Evolutionary conservation across 2,888 invertebrate species (phyloP).

Genomic region (Liodrosophila aerea): DNA sequence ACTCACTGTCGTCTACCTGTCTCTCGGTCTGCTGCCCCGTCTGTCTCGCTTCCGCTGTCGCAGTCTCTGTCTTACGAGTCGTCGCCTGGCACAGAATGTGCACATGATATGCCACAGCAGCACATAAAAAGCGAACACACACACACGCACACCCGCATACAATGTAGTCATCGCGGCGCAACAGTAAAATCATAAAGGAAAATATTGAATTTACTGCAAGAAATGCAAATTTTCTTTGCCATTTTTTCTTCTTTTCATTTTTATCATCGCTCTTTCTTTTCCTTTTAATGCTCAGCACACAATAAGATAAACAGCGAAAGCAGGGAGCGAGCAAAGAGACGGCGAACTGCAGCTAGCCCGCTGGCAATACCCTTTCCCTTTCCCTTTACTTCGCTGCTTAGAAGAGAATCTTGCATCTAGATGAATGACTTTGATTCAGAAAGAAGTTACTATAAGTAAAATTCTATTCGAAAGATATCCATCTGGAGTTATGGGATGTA

Average conservation of each 20-base stretch:
- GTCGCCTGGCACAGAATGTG: constrained; percentile 45
- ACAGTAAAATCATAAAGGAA: constrained; percentile 66
- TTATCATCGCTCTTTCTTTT: constrained; percentile 2
- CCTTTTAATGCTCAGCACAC: background rate
- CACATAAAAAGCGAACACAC: constrained; percentile 32
- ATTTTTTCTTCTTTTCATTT: constrained; percentile 11
- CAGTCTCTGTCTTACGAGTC: constrained; percentile 37
- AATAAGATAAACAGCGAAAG: no score
- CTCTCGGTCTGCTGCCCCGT: constrained; percentile 5
- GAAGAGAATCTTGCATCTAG: no score
- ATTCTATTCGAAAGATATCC: no score
- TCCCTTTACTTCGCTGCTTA: no score
- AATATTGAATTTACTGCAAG: constrained; percentile 75
- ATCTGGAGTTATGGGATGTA: no score
- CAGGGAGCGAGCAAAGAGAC: no score
- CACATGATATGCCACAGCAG: constrained; percentile 55
- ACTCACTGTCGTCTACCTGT: no score
- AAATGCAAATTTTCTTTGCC: constrained; percentile 67
- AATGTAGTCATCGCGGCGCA: constrained; percentile 10
- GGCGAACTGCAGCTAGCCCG: no score
- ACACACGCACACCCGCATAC: constrained; percentile 8
- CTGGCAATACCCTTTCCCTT: no score
- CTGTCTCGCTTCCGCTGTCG: background rate
- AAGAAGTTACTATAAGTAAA: no score
- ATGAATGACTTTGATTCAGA: no score